Evolutionary conservation across 2,797 vertebrate genomes (phyloP).

Genomic region (Pseudocheirus occidentalis): DNA sequence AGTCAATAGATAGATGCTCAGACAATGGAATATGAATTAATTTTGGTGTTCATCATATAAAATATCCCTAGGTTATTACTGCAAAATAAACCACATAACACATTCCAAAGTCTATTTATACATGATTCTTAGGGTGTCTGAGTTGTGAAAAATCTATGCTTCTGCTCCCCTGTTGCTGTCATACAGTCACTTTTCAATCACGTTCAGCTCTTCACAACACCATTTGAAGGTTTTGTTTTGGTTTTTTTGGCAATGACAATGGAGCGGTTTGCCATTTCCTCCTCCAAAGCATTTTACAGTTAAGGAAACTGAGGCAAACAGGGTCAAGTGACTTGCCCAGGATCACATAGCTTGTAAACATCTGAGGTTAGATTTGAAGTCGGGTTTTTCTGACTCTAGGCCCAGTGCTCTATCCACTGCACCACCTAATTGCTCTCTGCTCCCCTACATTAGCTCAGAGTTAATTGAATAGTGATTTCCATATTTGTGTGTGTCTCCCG

Average conservation of each 20-base stretch:
- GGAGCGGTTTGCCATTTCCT: not conserved
- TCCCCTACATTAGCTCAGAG: too few species aligned
- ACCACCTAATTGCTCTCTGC: too few species aligned
- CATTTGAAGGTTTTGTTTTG: too few species aligned
- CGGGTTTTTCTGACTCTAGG: too few species aligned
- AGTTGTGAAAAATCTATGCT: not conserved
- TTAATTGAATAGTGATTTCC: too few species aligned
- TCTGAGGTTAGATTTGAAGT: too few species aligned
- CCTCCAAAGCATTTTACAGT: not conserved
- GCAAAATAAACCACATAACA: not conserved
- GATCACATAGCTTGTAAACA: not conserved
- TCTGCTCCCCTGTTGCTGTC: not conserved
- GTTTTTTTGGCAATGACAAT: too few species aligned
- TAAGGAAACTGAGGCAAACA: not conserved
- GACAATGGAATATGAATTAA: not conserved
- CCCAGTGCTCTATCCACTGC: too few species aligned
- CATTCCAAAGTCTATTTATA: not conserved
- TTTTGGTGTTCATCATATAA: not conserved
- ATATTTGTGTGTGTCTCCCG: too few species aligned
- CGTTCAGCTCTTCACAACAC: not conserved
- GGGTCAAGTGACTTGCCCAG: not conserved
- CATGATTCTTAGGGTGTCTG: not conserved
- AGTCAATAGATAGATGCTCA: not conserved
- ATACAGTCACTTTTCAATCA: not conserved
- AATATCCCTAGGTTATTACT: not conserved